Percentiles rank a stretch among this genome's conserved stretches.
These are phyloP conservation scores for Lanius ludovicianus DNA, from an alignment of 2,113 vertebrate genomes.

Conservation along the genomic window DNA sequence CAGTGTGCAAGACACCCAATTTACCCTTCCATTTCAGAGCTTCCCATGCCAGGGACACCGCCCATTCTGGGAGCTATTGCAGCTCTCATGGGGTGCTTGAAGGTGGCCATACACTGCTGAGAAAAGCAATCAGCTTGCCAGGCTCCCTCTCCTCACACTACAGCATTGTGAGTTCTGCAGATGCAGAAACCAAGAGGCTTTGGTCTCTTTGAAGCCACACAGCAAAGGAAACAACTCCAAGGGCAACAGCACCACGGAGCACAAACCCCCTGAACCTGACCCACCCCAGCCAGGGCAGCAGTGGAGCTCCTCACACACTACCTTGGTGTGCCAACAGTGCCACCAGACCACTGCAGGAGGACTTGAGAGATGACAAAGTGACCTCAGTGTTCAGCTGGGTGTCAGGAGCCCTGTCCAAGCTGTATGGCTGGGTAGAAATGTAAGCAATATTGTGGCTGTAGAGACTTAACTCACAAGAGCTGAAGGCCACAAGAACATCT, in stretches of 20 bases:
- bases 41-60: background rate
- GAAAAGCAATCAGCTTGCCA: background rate
- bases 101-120: background rate
- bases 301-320: background rate
- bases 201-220: background rate
- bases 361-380: background rate
- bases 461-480: background rate
- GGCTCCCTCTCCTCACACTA: background rate
- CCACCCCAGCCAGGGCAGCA: background rate
- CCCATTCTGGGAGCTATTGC: accelerated
- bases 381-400: background rate
- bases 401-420: background rate
- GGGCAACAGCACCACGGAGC: background rate
- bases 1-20: background rate
- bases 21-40: background rate
- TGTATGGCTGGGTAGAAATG: accelerated
- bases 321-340: background rate
- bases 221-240: background rate
- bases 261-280: background rate
- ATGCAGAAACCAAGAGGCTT: background rate
- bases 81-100: accelerated
- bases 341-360: background rate
- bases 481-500: background rate
- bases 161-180: background rate
- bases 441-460: background rate